Conservation (phyloP, 2,797 vertebrate genomes). For the Pseudochirops corinnae region DNA sequence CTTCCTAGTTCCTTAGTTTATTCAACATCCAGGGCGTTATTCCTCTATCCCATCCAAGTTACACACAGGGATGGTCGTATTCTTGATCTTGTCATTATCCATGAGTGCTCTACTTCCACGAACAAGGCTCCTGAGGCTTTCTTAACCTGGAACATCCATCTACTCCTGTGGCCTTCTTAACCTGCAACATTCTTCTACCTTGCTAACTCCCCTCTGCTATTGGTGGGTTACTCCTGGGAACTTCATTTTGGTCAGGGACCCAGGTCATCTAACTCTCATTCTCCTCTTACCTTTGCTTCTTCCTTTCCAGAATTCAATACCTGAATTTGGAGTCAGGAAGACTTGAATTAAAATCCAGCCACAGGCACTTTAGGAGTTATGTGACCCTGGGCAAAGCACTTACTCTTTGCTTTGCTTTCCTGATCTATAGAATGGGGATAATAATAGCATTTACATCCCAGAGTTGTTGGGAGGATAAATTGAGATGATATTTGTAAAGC, state of each 20-base stretch:
- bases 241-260: neutral
- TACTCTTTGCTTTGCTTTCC: neutral
- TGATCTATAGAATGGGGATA: neutral
- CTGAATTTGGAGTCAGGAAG: neutral
- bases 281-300: neutral
- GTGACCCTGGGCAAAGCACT: neutral
- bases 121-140: neutral
- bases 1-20: neutral
- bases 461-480: neutral
- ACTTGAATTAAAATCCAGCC: neutral
- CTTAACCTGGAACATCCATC: neutral
- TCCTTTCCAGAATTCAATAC: neutral
- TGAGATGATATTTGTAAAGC: neutral
- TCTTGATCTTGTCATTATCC: neutral
- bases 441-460: neutral
- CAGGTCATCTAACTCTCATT: neutral
- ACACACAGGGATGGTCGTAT: neutral
- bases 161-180: neutral
- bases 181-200: neutral
- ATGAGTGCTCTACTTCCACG: neutral
- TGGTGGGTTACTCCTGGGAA: neutral
- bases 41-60: neutral
- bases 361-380: neutral
- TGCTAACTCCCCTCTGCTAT: neutral
- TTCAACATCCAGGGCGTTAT: neutral